These are phyloP conservation scores for Gisinianus flammeolus DNA, from an alignment of 2,888 invertebrate genomes.

Conservation along the genomic window DNA sequence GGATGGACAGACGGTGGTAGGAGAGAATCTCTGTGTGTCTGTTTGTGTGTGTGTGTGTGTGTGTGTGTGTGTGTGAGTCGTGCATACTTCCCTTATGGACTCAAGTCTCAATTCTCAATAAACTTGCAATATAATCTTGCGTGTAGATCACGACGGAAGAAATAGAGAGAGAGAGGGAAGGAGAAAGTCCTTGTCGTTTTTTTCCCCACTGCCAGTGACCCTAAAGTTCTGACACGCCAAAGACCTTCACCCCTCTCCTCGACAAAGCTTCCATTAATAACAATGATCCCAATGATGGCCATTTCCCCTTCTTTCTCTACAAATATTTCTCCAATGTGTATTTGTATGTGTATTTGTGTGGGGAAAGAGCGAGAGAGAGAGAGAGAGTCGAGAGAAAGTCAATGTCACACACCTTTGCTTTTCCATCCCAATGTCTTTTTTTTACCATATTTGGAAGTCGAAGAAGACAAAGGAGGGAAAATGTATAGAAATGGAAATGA, in stretches of 20 bases:
- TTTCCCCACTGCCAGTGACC: slow-evolving; percentile 11
- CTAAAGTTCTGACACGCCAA: slow-evolving; percentile 27
- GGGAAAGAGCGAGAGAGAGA: too few relatives aligned
- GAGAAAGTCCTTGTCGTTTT: background rate
- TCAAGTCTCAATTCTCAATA: too few relatives aligned
- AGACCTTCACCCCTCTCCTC: slow-evolving; percentile 25
- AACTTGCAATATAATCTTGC: background rate
- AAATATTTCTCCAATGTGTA: background rate
- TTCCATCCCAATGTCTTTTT: background rate
- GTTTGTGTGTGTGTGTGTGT: too few relatives aligned
- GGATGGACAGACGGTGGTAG: background rate
- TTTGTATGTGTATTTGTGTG: too few relatives aligned
- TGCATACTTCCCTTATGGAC: too few relatives aligned
- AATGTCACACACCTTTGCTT: background rate
- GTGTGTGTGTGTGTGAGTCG: too few relatives aligned
- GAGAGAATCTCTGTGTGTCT: too few relatives aligned
- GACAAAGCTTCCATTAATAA: slow-evolving; percentile 33
- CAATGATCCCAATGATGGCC: slow-evolving; percentile 33
- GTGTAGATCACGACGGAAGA: too few relatives aligned
- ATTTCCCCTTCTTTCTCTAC: background rate
- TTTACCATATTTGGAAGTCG: too few relatives aligned
- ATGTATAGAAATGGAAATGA: background rate
- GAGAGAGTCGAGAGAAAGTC: background rate
- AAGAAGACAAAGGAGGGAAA: too few relatives aligned
- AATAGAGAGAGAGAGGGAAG: background rate